These are phyloP conservation scores for Sandelia bainsii DNA, from an alignment of 2,797 vertebrate genomes.

Conservation along the genomic window DNA sequence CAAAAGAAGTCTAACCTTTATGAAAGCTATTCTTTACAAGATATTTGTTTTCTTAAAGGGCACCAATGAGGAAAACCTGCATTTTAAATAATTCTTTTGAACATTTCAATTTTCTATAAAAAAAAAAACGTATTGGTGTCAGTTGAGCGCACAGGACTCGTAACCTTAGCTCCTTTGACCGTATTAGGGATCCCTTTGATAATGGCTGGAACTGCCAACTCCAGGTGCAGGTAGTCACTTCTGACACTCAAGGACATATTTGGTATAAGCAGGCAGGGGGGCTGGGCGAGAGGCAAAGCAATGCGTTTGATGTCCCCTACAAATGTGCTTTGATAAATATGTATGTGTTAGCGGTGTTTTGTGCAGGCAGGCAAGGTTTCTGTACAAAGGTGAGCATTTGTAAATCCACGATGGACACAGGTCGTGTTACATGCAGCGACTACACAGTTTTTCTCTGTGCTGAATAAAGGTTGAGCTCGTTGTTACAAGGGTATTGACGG, in stretches of 20 bases:
- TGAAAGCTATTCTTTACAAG: constrained; percentile 13
- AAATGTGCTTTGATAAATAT: constrained; percentile 72
- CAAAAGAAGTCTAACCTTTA: constrained; percentile 37
- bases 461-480: constrained; percentile 43
- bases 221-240: constrained; percentile 60
- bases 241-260: constrained; percentile 67
- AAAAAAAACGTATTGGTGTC: constrained; percentile 31
- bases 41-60: constrained; percentile 8
- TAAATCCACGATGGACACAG: constrained; percentile 53
- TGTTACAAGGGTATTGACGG: constrained; percentile 21
- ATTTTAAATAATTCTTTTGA: constrained; percentile 45
- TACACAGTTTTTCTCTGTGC: neutral
- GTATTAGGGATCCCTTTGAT: constrained; percentile 68
- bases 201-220: constrained; percentile 54
- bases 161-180: constrained; percentile 52
- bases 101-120: constrained; percentile 29
- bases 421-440: constrained; percentile 34
- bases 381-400: constrained; percentile 61
- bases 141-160: constrained; percentile 12
- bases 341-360: constrained; percentile 59
- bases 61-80: constrained; percentile 10
- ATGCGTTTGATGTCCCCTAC: constrained; percentile 47
- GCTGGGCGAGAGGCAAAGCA: constrained; percentile 13
- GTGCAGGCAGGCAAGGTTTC: constrained; percentile 61
- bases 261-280: constrained; percentile 35